Base-by-base conservation (phyloP, 2,888 invertebrate species). In the Cepaea hortensis region DNA sequence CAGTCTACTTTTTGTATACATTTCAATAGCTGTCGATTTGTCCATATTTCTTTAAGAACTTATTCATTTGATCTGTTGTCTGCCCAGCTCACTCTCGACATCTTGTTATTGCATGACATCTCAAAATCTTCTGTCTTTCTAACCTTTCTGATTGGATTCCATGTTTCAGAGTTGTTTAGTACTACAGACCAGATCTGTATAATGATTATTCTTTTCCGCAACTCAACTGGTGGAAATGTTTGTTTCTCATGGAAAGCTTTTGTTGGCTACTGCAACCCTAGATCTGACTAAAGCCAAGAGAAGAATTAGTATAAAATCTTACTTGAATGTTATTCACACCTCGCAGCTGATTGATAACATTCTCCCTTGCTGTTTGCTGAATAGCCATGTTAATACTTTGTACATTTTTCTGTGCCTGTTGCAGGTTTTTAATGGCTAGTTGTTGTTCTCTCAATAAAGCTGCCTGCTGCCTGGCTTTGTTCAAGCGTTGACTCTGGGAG, bases 351-450 rank as follows among this genome's bases (percentile, higher is more conserved):
- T 81, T 81, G 15, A 85, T 75, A 55, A 81, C 65, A 48, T n/a
- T 48, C 0, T 85, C 85, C 65, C 85, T 81, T 11, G 75, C 73
- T 35, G 81, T 72, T 61, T 85, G 81, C 81, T 85, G 85, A 20
- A 85, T 73, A 15, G 85, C 85, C 75, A 75, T 20, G 35, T 81
- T 85, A 46, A 85, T 68, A 9, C 46, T 85, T 18, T 81, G 81
- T n/a, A 85, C 61, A 61, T 81, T 85, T 23, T 85, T 73, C 75
- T 85, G 20, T 23, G 85, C 85, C 46, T 76, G 85, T 18, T 85
- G 85, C 15, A 85, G 70, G 35, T 85, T 85, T 75, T 81, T 62
- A 7, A 85, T 62, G 7, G 85, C 85, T 50, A 85, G 20, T 65
- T 81, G 75, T 50, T 85, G 75, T 75, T 85, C 85, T 23, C 81